Base-by-base conservation (phyloP, 2,888 invertebrate genomes). In the Dryomyza anilis region DNA sequence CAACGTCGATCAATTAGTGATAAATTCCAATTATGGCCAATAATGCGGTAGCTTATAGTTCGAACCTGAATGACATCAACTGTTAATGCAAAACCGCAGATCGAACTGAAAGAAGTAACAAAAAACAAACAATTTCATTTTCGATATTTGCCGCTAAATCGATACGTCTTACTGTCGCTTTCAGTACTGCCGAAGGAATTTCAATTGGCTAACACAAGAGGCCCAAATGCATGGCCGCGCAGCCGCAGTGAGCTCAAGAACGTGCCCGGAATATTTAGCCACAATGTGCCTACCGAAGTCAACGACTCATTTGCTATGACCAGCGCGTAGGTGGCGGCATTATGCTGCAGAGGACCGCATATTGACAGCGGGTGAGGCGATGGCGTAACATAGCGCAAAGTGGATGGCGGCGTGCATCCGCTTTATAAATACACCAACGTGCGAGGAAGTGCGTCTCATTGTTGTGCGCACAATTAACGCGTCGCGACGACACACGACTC, bases 391-490 rank as follows among this genome's bases (percentile, higher is more conserved):
- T 60, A 57, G 27, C 36, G 45, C 55, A 53, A 5, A 21, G 23
- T 2, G 56, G 30, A n/a, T 48, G 19, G 30, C 10, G 25, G 50
- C 16, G 33, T 59, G 73, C 71, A 74, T 77, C 75, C 76, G 81
- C 82, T 81, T 81, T 80, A 81, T 81, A 81, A 81, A 81, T 81
- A 81, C 81, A 80, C 72, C 76, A 78, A 73, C 71, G 66, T 72
- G 72, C 72, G 72, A 77, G 80, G 81, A 81, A 81, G 79, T 79
- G 77, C 73, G 77, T 76, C 78, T 78, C 77, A 81, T 80, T 81
- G 71, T 72, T 71, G 70, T 71, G 72, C 70, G 70, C 74, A 71
- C 77, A 67, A 72, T 71, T 73, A 74, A 69, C 71, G 72, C 73
- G 73, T 65, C 19, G 27, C 23, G 39, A 74, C 33, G 30, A 25